Evolutionary conservation across 2,888 invertebrate genomes (phyloP).

Genomic region (Euzophera pinguis): DNA sequence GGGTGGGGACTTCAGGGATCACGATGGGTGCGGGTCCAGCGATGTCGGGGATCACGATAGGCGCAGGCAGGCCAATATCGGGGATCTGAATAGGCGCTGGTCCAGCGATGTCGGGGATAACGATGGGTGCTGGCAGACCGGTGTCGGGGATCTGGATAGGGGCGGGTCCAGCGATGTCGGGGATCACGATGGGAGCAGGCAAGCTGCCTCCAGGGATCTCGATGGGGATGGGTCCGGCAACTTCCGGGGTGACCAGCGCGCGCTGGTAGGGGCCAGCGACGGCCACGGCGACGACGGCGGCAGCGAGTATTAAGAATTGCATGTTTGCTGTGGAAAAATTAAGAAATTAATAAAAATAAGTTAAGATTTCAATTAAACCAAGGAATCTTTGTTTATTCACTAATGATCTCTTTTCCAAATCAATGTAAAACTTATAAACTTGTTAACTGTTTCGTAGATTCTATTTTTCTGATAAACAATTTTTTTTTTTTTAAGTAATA

Average conservation of each 20-base stretch:
- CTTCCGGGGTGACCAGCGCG: constrained; percentile 21
- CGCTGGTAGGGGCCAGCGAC: constrained; percentile 37
- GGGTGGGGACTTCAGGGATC: not conserved
- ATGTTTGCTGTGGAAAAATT: constrained; percentile 17
- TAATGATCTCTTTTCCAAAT: too few relatives aligned
- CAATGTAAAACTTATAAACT: too few relatives aligned
- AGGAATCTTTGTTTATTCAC: too few relatives aligned
- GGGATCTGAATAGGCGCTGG: constrained; percentile 21
- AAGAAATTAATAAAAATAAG: not conserved
- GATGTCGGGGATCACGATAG: constrained; percentile 30
- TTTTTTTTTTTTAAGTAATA: too few relatives aligned
- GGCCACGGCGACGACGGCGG: constrained; percentile 40
- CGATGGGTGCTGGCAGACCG: constrained; percentile 15
- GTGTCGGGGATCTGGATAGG: constrained; percentile 3
- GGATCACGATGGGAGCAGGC: constrained; percentile 8
- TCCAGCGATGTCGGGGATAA: constrained; percentile 15
- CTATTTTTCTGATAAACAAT: too few relatives aligned
- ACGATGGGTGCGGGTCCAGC: constrained; percentile 26
- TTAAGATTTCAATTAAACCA: not conserved
- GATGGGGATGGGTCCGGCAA: constrained; percentile 25
- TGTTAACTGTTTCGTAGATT: too few relatives aligned
- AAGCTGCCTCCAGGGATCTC: not conserved
- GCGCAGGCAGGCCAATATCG: constrained; percentile 19
- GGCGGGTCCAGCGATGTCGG: constrained; percentile 7
- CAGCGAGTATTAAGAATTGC: constrained; percentile 23